A percentile compares a stretch with the other conserved stretches of the same genome.
Conservation (phyloP, 2,888 invertebrate species). For the Sarcophaga caerulescens region DNA sequence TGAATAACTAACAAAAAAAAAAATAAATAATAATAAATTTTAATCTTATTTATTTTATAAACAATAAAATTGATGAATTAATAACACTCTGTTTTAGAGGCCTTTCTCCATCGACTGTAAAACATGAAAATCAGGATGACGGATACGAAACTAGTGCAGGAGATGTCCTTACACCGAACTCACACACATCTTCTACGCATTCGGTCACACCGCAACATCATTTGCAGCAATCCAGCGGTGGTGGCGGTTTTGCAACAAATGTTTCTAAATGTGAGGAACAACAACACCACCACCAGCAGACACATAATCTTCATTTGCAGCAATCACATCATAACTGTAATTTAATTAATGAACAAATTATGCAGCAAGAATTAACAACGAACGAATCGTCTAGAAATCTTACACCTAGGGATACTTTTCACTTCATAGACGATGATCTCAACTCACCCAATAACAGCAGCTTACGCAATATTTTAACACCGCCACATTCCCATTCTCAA, state of each 20-base stretch:
- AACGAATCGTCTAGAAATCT: slow-evolving; percentile 57
- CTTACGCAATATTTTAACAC: slow-evolving; percentile 51
- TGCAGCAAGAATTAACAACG: slow-evolving; percentile 40
- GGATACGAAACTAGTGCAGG: slow-evolving; percentile 93
- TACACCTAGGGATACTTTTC: slow-evolving; percentile 57
- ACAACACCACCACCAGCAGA: slow-evolving; percentile 64
- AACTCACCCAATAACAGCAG: slow-evolving; percentile 29
- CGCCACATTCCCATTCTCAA: slow-evolving; percentile 42
- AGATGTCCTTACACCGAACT: slow-evolving; percentile 81
- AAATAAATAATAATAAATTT: too few species aligned
- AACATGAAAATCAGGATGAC: slow-evolving; percentile 91
- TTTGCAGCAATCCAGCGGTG: slow-evolving; percentile 70
- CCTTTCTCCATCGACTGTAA: slow-evolving; percentile 77
- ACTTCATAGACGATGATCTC: slow-evolving; percentile 47
- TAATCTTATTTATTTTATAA: too few species aligned
- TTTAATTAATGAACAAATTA: slow-evolving; percentile 40
- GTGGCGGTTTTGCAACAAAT: slow-evolving; percentile 61
- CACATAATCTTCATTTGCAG: slow-evolving; percentile 58
- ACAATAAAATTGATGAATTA: too few species aligned
- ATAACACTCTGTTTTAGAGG: slow-evolving; percentile 64
- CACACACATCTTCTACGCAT: slow-evolving; percentile 78
- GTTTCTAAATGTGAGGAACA: slow-evolving; percentile 71
- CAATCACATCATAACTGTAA: slow-evolving; percentile 52
- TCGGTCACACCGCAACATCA: slow-evolving; percentile 77
- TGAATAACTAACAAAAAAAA: too few species aligned